Evolutionary conservation across 2,797 vertebrate genomes (phyloP), one percentile per base, ranked within the genome.

Genomic region (Lepilemur ruficaudatus): DNA sequence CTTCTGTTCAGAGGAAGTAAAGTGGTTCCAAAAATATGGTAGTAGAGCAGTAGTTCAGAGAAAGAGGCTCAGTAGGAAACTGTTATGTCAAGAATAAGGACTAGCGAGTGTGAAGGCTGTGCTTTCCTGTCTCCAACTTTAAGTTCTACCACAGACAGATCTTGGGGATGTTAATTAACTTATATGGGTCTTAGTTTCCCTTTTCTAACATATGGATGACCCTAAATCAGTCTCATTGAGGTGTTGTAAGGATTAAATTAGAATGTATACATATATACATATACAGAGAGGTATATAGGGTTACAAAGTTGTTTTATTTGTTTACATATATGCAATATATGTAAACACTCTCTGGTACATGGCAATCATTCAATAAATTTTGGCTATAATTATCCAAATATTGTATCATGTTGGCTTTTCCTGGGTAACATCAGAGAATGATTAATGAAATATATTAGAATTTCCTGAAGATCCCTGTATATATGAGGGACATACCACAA

Each of bases 401-500:
- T 61, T 3, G 2, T 38, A 50, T 38, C 28, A 23, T 43, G 85
- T 35, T 52, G 30, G 0, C 15, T 70, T 92, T 92, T 30, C 15
- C 14, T 18, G 10, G 23, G 15, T 81, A 78, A 59, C 2, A 55
- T n/a, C 15, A 10, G 80, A 23, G 10, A 61, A 84, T 82, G 17
- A 57, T 48, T 69, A 91, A 28, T 73, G 57, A 10, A 63, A 57
- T n/a, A 89, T 25, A 28, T n/a, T 59, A 46, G 25, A 83, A 18
- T n/a, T 93, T 80, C 22, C 59, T 69, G 32, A 88, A 38, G 20
- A 57, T 59, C 9, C 15, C 35, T 17, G 17, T 65, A 25, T 79
- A 82, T 82, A 63, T 52, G 11, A 65, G n/a, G 57, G 2, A 76
- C 23, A 82, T 93, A 20, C 69, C n/a, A 87, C 46, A 81, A 90